Conservation (phyloP, 2,113 vertebrate genomes). For the Xiphophorus couchianus region DNA sequence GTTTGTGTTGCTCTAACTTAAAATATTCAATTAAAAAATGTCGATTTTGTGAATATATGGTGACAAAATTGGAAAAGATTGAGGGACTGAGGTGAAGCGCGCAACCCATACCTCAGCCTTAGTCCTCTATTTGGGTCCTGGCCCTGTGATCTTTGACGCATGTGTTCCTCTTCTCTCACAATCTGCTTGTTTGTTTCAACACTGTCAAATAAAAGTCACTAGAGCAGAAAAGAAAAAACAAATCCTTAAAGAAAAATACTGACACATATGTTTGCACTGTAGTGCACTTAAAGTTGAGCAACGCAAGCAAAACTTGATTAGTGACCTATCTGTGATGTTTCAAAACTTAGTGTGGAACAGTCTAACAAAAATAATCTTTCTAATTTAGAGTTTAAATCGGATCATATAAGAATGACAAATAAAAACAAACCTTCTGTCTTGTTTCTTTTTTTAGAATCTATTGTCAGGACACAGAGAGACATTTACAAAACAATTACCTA, state of each 20-base stretch:
- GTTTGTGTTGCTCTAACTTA: neutral
- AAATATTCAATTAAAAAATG: neutral
- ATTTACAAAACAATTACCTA: constrained; percentile 15
- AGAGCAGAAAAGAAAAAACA: too few relatives aligned
- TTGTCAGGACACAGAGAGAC: constrained; percentile 7
- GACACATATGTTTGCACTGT: neutral
- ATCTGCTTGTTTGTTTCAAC: too few relatives aligned
- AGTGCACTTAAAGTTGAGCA: constrained; percentile 18
- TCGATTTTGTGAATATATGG: neutral
- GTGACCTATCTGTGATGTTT: constrained; percentile 36
- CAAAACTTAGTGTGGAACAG: constrained; percentile 31
- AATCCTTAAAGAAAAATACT: too few relatives aligned
- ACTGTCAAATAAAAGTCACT: too few relatives aligned
- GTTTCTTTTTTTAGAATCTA: neutral
- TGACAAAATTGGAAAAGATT: neutral
- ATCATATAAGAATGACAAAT: constrained; percentile 19
- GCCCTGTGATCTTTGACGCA: too few relatives aligned
- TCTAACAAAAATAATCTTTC: constrained; percentile 22
- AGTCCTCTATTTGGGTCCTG: too few relatives aligned
- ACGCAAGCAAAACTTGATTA: constrained; percentile 19
- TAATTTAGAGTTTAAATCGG: constrained; percentile 17
- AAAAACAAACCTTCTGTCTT: constrained; percentile 8
- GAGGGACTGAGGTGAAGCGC: too few relatives aligned
- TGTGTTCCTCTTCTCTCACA: too few relatives aligned
- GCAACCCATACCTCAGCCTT: too few relatives aligned